phyloP scores from a whole-genome alignment of 2,113 vertebrate species.

The Nycticebus coucang region DNA sequence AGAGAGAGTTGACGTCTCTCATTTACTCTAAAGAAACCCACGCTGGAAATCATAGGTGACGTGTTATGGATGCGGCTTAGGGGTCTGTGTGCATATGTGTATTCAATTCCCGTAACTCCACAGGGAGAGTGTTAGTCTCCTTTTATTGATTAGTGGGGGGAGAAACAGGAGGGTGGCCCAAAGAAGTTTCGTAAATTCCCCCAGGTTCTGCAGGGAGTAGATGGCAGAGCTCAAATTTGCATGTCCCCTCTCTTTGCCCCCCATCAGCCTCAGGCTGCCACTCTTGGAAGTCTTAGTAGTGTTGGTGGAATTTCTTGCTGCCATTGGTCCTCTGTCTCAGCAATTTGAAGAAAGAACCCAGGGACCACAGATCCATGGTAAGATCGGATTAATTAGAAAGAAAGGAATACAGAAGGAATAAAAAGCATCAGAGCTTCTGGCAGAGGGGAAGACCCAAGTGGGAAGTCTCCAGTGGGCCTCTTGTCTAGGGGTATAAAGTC shows the following conservation, averaged over 20 bases:
- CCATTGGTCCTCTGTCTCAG: too few relatives aligned
- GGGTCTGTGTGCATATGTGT: not conserved
- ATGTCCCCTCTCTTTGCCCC: not conserved
- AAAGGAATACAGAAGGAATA: too few relatives aligned
- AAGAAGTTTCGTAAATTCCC: not conserved
- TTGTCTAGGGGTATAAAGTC: too few relatives aligned
- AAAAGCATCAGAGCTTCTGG: too few relatives aligned
- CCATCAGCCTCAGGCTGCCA: rapidly evolving
- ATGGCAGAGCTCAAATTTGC: not conserved
- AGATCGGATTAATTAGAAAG: too few relatives aligned
- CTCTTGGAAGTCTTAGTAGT: not conserved
- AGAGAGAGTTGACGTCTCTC: not conserved
- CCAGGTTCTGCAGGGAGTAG: not conserved
- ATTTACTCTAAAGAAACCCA: not conserved
- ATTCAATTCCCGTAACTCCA: not conserved
- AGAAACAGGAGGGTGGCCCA: not conserved
- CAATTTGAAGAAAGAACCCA: too few relatives aligned
- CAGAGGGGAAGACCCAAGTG: too few relatives aligned
- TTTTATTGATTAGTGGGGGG: not conserved
- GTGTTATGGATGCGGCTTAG: rapidly evolving
- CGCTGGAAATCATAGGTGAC: not conserved
- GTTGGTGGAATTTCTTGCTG: too few relatives aligned
- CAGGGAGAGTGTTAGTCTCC: not conserved
- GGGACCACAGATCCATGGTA: too few relatives aligned
- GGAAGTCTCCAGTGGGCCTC: too few relatives aligned